Percentiles rank a stretch among this genome's conserved stretches.
Evolutionary conservation across 1,140 invertebrate genomes (phyloP).

Genomic region (Drosophila obscura): DNA sequence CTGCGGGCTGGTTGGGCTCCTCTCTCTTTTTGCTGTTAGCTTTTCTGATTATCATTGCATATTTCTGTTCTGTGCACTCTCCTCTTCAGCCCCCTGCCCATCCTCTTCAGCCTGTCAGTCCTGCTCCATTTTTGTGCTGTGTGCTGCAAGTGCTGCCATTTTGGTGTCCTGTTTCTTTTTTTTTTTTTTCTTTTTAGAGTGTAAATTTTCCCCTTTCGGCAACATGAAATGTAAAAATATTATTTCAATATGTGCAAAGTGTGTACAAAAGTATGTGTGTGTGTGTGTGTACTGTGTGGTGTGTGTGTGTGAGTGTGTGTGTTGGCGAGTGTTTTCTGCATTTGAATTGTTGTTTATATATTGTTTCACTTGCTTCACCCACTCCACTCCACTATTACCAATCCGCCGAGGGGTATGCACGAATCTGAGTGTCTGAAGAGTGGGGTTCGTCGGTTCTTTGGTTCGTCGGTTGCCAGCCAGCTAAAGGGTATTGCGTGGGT

Average conservation of each 20-base stretch:
- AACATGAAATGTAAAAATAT: constrained; percentile 64
- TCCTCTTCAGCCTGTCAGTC: constrained; percentile 6
- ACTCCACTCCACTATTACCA: neutral
- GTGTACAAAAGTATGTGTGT: neutral
- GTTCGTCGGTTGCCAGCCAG: too few relatives aligned
- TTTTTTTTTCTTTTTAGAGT: neutral
- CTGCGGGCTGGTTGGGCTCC: too few relatives aligned
- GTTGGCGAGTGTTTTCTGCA: constrained; percentile 33
- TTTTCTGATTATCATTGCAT: constrained; percentile 66
- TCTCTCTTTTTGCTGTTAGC: constrained; percentile 49
- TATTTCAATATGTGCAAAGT: constrained; percentile 46
- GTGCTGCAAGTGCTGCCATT: too few relatives aligned
- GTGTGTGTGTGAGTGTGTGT: constrained; percentile 14
- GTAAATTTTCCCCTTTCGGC: constrained; percentile 27
- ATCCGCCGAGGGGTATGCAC: too few relatives aligned
- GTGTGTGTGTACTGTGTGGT: constrained; percentile 14
- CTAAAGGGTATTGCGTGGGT: neutral
- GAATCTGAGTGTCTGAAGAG: too few relatives aligned
- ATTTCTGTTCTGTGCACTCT: constrained; percentile 34
- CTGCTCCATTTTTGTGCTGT: constrained; percentile 3
- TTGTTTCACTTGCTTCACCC: constrained; percentile 25
- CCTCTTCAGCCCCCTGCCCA: neutral
- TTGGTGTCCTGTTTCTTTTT: neutral
- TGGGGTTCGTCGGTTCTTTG: too few relatives aligned
- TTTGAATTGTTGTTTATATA: constrained; percentile 48